Base-by-base conservation (phyloP, 2,888 invertebrate genomes). In the Plusia festucae region DNA sequence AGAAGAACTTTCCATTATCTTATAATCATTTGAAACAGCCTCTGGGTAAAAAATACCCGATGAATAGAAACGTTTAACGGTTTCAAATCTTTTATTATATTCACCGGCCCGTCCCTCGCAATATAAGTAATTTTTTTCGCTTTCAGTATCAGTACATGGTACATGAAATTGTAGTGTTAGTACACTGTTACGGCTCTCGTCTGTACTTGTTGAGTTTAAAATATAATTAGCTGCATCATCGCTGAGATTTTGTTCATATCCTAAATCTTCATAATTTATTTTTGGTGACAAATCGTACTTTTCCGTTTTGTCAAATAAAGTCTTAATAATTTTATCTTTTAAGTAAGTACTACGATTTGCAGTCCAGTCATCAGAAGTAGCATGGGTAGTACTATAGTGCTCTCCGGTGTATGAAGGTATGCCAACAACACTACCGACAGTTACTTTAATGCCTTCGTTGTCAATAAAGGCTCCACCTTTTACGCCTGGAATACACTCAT, bases 401-500 rank as follows among this genome's bases (percentile, higher is more conserved):
- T 53, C 66, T 53, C 49, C 66, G 9, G 75, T 80, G 49, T 82
- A 87, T 9, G 84, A 82, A 27, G 88, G 83, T 2, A 84, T 68
- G 9, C 85, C 90, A 16, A 82, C 66, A 46, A 85, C 88, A 77
- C 86, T 86, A n/a, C 91, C 91, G 20, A 91, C 86, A 11, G 91
- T 92, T 6, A 92, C 90, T 76, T 90, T 90, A 32, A 91, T 91
- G 6, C 91, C 92, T 77, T 91, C 91, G 60, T 88, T 91, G 64
- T 91, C 90, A 20, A 88, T 85, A 63, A 90, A 87, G 0, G 90
- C 83, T 51, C 91, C 91, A 24, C 86, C 82, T 74, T 88, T 89
- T 1, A 91, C 88, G 0, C 89, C 86, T 30, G 91, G 90, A 27
- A 91, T 22, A 70, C 92, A 92, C 78, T 91, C 91, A 3, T 90